These are phyloP conservation scores for Acropora yongei DNA, from an alignment of 64 coral and sea anemone species.

Conservation along the genomic window DNA sequence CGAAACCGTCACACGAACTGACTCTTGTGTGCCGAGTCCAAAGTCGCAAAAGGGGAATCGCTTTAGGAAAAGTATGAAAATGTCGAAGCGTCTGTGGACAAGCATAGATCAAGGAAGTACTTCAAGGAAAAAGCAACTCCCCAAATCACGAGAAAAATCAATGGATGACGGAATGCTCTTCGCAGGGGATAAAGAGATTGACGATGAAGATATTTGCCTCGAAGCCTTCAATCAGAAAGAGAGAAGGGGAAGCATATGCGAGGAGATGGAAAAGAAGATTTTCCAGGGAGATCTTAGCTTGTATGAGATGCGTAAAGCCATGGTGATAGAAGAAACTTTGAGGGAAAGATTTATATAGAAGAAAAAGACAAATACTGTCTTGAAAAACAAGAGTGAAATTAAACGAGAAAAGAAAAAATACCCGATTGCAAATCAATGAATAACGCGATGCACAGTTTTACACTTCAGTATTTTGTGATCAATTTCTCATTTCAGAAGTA, in stretches of 20 bases:
- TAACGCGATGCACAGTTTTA: background rate
- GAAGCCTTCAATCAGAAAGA: background rate
- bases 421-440: background rate
- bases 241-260: constrained; percentile 41
- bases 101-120: background rate
- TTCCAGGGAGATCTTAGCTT: constrained; percentile 10
- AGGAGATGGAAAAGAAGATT: constrained; percentile 42
- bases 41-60: background rate
- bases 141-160: background rate
- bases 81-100: background rate
- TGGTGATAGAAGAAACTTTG: constrained; percentile 34
- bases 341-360: constrained; percentile 20
- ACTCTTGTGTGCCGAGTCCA: too few species aligned
- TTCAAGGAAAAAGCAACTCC: background rate
- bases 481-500: too few species aligned
- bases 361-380: background rate
- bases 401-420: background rate
- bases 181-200: background rate
- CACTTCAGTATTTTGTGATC: too few species aligned
- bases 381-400: background rate
- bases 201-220: background rate
- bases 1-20: too few species aligned
- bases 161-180: constrained; percentile 27
- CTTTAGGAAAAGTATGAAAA: background rate
- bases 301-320: constrained; percentile 38